Percentiles rank a stretch among this genome's conserved stretches.
These are phyloP conservation scores for Cylas formicarius DNA, from an alignment of 1,140 invertebrate species.

Conservation along the genomic window DNA sequence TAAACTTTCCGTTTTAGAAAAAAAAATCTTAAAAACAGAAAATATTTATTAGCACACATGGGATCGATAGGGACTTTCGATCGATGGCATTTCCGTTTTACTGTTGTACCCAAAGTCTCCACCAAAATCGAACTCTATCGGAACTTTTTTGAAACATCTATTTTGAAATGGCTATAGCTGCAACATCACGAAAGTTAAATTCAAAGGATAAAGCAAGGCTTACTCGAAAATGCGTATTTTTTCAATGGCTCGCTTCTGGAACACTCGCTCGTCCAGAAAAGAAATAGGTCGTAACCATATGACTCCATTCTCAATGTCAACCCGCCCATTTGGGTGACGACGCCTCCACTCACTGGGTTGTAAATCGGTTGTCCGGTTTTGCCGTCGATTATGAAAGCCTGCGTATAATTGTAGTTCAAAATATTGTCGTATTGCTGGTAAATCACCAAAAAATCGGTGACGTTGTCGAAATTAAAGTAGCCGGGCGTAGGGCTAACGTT, in stretches of 20 bases:
- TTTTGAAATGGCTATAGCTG: too few species aligned
- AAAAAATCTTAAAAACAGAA: too few species aligned
- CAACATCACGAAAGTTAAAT: too few species aligned
- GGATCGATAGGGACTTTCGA: too few species aligned
- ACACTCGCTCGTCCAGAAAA: conserved; percentile 69
- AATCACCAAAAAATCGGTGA: conserved; percentile 79
- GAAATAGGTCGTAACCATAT: conserved; percentile 63
- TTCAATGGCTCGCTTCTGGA: conserved; percentile 30
- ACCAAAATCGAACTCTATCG: too few species aligned
- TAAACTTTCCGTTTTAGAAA: too few species aligned
- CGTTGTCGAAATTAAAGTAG: conserved; percentile 71
- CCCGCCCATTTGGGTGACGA: conserved; percentile 60
- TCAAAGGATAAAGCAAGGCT: too few species aligned
- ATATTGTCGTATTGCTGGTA: conserved; percentile 50
- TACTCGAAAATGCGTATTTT: too few species aligned
- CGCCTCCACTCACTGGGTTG: conserved; percentile 52
- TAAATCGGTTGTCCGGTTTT: conserved; percentile 59
- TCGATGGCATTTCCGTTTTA: too few species aligned
- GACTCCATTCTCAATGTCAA: conserved; percentile 57
- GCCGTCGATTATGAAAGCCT: conserved; percentile 62
- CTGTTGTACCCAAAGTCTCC: too few species aligned
- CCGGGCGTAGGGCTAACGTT: conserved; percentile 71
- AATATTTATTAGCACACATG: too few species aligned
- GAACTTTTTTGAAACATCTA: too few species aligned
- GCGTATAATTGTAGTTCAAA: conserved; percentile 53